phyloP scores from a whole-genome alignment of 2,888 invertebrate species.

The Trachelus troglodyta region DNA sequence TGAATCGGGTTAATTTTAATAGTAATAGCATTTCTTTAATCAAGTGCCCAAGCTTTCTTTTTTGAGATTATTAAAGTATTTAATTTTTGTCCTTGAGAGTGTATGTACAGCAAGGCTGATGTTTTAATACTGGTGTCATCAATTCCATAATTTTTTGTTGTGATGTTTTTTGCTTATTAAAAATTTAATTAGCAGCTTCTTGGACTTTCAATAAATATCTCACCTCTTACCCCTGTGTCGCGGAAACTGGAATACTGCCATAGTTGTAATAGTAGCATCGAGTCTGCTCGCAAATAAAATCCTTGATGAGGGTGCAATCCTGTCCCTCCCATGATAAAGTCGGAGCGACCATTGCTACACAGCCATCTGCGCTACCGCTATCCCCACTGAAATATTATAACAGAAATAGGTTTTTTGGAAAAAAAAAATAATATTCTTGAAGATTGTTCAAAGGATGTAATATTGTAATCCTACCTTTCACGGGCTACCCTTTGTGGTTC shows the following conservation, averaged over 20 bases:
- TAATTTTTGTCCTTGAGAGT: too few species aligned
- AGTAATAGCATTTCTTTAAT: too few species aligned
- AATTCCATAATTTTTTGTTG: too few species aligned
- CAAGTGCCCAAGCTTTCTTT: too few species aligned
- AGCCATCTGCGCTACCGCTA: slow-evolving; percentile 76
- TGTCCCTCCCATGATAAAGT: slow-evolving; percentile 85
- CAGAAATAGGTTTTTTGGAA: slow-evolving; percentile 6
- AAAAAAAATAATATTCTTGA: too few species aligned
- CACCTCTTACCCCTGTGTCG: slow-evolving; percentile 94
- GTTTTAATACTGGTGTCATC: too few species aligned
- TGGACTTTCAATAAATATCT: slow-evolving; percentile 62
- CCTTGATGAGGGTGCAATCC: slow-evolving; percentile 85
- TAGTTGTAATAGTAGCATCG: slow-evolving; percentile 92
- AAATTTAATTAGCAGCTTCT: too few species aligned
- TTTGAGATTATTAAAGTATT: too few species aligned
- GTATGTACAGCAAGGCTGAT: too few species aligned
- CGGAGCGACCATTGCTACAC: slow-evolving; percentile 82
- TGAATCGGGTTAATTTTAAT: too few species aligned
- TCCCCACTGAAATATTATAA: slow-evolving; percentile 65
- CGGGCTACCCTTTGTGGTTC: slow-evolving; percentile 83
- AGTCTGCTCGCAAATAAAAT: slow-evolving; percentile 91
- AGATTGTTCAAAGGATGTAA: too few species aligned
- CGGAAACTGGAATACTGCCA: slow-evolving; percentile 89
- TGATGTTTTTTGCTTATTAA: too few species aligned
- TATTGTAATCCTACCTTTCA: slow-evolving; percentile 73